These are phyloP conservation scores for Electrophaes corylata DNA, from an alignment of 2,888 invertebrate genomes.

Conservation along the genomic window DNA sequence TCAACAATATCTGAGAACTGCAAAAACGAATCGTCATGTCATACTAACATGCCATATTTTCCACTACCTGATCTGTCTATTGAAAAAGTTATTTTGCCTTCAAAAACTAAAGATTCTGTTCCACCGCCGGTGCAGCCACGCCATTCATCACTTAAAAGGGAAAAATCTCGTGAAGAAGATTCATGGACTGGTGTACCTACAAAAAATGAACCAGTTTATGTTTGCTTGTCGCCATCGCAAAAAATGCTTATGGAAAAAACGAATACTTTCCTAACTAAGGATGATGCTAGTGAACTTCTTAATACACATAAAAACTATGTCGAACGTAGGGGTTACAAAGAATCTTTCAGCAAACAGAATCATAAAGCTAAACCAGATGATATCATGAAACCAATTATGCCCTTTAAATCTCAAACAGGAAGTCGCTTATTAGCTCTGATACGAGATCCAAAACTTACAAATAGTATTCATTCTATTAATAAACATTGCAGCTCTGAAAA, in stretches of 20 bases:
- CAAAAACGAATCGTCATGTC: constrained; percentile 30
- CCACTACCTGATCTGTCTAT: constrained; percentile 75
- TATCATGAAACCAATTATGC: constrained; percentile 51
- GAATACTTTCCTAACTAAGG: constrained; percentile 72
- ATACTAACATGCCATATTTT: constrained; percentile 70
- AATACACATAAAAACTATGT: constrained; percentile 89
- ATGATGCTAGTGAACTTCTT: constrained; percentile 85
- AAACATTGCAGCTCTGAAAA: constrained; percentile 52
- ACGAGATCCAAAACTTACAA: constrained; percentile 77
- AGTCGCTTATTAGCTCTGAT: constrained; percentile 86
- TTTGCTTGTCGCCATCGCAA: constrained; percentile 90
- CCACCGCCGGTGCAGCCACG: constrained; percentile 76
- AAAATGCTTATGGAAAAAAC: constrained; percentile 84
- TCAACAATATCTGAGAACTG: constrained; percentile 24
- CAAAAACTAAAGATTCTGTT: constrained; percentile 49
- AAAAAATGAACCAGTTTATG: constrained; percentile 83
- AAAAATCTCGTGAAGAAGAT: constrained; percentile 67
- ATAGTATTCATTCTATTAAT: constrained; percentile 56
- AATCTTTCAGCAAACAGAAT: constrained; percentile 52
- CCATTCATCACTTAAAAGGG: constrained; percentile 65
- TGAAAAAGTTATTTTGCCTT: constrained; percentile 64
- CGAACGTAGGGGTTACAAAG: constrained; percentile 84
- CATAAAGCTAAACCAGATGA: constrained; percentile 39
- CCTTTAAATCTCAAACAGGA: constrained; percentile 82
- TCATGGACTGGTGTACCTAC: constrained; percentile 86